These are phyloP conservation scores for Thomomys bottae DNA, from an alignment of 2,113 vertebrate genomes.

Conservation along the genomic window DNA sequence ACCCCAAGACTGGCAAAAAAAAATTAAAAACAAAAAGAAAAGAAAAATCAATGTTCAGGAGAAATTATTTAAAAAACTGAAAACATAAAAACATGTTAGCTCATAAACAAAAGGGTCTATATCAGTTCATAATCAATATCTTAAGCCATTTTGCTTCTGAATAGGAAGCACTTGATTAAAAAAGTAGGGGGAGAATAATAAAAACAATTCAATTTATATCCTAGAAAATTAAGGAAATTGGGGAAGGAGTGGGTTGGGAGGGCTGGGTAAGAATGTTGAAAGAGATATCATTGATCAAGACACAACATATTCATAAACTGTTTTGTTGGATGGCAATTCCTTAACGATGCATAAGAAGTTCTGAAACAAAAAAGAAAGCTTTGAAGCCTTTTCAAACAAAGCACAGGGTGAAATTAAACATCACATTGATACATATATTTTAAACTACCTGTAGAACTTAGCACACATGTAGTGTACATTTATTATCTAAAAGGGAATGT, in stretches of 20 bases:
- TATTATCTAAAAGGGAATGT: background rate
- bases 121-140: constrained; percentile 73
- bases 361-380: constrained; percentile 71
- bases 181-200: too few relatives aligned
- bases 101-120: constrained; percentile 48
- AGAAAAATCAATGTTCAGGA: background rate
- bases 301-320: too few relatives aligned
- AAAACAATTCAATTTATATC: too few relatives aligned
- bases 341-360: background rate
- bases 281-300: too few relatives aligned
- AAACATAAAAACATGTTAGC: background rate
- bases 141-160: constrained; percentile 17
- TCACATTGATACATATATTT: background rate
- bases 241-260: too few relatives aligned
- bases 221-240: too few relatives aligned
- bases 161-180: constrained; percentile 81
- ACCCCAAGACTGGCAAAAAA: too few relatives aligned
- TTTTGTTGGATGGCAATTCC: too few relatives aligned
- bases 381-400: constrained; percentile 57
- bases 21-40: too few relatives aligned
- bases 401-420: constrained; percentile 21
- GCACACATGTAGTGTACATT: background rate
- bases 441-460: background rate
- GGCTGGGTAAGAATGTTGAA: too few relatives aligned
- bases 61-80: background rate